Conservation (phyloP, 1,140 invertebrate species). For the silkworm (Bombyx mori) region DNA sequence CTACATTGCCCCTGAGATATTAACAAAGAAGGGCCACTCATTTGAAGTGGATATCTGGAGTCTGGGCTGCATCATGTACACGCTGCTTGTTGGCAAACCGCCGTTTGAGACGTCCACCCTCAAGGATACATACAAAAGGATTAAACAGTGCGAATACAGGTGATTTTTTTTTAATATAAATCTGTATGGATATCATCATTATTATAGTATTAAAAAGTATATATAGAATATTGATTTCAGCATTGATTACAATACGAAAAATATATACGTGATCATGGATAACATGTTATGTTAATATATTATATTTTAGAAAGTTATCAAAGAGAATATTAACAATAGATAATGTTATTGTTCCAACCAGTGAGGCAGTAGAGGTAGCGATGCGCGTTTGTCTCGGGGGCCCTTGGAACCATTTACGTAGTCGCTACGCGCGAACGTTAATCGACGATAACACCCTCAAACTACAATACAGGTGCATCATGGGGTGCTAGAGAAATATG, state of each 20-base stretch:
- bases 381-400: conserved; percentile 44
- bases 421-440: conserved; percentile 42
- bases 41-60: conserved; percentile 98
- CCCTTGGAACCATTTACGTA: conserved; percentile 38
- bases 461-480: conserved; percentile 47
- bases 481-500: too few relatives aligned
- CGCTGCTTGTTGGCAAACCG: conserved; percentile 92
- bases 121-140: conserved; percentile 92
- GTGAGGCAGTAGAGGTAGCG: conserved; percentile 45
- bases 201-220: too few relatives aligned
- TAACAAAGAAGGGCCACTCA: conserved; percentile 94
- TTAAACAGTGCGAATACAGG: conserved; percentile 93
- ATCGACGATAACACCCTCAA: conserved; percentile 55
- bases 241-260: too few relatives aligned
- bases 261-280: too few relatives aligned
- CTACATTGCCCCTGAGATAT: conserved; percentile 97
- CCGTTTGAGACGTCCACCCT: conserved; percentile 95
- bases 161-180: conserved; percentile 23
- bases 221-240: too few relatives aligned
- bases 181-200: not conserved
- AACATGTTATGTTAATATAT: too few relatives aligned
- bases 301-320: too few relatives aligned
- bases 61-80: conserved; percentile 96
- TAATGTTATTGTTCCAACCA: conserved; percentile 31
- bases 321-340: too few relatives aligned